These are phyloP conservation scores for Homarus gammarus DNA, from an alignment of 2,888 invertebrate genomes.

Conservation along the genomic window DNA sequence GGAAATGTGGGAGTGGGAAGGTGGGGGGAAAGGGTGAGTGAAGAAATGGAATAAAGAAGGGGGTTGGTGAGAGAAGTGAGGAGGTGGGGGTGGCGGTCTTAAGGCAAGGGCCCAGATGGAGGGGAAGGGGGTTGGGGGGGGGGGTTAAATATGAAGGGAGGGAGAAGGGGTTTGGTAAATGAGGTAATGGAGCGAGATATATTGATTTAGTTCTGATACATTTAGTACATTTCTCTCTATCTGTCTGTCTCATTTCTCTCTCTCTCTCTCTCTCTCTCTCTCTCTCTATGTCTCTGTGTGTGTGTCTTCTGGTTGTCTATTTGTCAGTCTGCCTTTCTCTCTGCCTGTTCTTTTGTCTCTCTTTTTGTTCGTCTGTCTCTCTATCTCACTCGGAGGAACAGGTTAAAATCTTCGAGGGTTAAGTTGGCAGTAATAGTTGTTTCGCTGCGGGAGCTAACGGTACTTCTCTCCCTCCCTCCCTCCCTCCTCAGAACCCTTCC, in stretches of 20 bases:
- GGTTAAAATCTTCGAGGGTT: background rate
- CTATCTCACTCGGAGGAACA: conserved; percentile 14
- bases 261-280: too few relatives aligned
- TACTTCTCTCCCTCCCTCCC: background rate
- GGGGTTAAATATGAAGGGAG: background rate
- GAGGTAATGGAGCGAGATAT: too few relatives aligned
- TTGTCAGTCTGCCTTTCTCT: background rate
- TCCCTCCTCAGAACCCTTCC: background rate
- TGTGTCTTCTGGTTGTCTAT: too few relatives aligned
- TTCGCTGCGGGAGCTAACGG: conserved; percentile 44
- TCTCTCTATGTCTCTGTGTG: too few relatives aligned
- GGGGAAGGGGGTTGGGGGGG: background rate
- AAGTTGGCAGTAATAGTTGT: conserved; percentile 36
- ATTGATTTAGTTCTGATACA: too few relatives aligned
- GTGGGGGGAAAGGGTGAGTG: background rate
- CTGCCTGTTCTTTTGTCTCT: background rate
- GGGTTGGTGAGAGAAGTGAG: background rate
- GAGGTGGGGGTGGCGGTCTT: background rate
- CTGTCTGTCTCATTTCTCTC: too few relatives aligned
- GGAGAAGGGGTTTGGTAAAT: too few relatives aligned
- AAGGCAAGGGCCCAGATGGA: background rate
- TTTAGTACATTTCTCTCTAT: too few relatives aligned
- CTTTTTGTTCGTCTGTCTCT: background rate
- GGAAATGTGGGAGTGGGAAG: too few relatives aligned
- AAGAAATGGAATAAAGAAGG: background rate